Percentiles rank a stretch among this genome's conserved stretches.
Conservation (phyloP, 2,113 vertebrate species). For the Opisthocomus hoazin region DNA sequence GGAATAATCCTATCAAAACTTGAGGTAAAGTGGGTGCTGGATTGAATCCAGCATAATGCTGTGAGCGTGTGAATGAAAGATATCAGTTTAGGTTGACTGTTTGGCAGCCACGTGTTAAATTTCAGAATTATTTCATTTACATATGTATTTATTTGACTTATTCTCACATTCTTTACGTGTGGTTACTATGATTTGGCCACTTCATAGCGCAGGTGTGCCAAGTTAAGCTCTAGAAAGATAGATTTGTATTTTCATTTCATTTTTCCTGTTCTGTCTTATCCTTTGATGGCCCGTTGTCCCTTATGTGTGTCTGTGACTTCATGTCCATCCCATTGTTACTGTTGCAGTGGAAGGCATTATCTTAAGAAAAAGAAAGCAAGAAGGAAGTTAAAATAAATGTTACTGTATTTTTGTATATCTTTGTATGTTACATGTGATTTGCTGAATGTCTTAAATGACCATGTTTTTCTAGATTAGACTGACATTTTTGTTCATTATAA, state of each 20-base stretch:
- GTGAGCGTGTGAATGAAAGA: background rate
- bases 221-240: background rate
- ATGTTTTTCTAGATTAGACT: background rate
- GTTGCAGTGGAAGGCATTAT: background rate
- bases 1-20: background rate
- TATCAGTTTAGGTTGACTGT: background rate
- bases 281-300: background rate
- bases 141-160: background rate
- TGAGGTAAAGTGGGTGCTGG: background rate
- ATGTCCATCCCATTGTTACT: conserved; percentile 44
- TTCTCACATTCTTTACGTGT: background rate
- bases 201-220: background rate
- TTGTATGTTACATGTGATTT: background rate
- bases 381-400: background rate
- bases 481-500: background rate
- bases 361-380: background rate
- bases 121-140: background rate
- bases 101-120: background rate
- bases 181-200: background rate
- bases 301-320: conserved; percentile 31
- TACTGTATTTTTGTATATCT: background rate
- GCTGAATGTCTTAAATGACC: background rate
- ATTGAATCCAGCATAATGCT: background rate
- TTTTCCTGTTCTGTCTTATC: background rate
- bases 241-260: background rate